Conservation (phyloP, 2,113 vertebrate species). For the Neotoma lepida region DNA sequence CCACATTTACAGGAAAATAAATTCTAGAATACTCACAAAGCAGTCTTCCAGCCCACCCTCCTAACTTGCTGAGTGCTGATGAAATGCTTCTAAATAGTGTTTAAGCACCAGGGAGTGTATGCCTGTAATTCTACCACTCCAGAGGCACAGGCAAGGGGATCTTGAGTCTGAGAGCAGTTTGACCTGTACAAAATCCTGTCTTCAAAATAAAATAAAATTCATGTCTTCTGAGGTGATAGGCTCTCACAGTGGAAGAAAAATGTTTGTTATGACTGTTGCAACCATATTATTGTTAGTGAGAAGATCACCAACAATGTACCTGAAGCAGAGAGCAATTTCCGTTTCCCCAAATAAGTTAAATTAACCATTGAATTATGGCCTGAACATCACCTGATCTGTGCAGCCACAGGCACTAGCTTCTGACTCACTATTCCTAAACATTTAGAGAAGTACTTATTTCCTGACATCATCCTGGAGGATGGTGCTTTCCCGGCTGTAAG, state of each 20-base stretch:
- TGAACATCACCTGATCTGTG: not conserved
- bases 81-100: not conserved
- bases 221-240: not conserved
- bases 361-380: not conserved
- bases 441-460: not conserved
- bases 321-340: not conserved
- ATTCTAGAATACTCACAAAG: not conserved
- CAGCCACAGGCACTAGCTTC: not conserved
- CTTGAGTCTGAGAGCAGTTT: too few relatives aligned
- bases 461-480: not conserved
- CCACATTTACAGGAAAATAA: slow-evolving; percentile 15
- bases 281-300: not conserved
- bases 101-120: not conserved
- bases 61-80: not conserved
- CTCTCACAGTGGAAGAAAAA: slow-evolving; percentile 21
- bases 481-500: not conserved
- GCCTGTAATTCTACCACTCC: not conserved
- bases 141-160: not conserved
- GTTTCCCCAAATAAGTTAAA: not conserved
- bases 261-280: not conserved
- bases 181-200: not conserved
- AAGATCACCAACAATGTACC: not conserved
- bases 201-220: not conserved
- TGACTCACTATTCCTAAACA: not conserved
- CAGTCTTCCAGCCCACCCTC: slow-evolving; percentile 7